Evolutionary conservation across 2,797 vertebrate species (phyloP), one percentile per base, ranked within the genome.

Genomic region (Clarias pachynema): DNA sequence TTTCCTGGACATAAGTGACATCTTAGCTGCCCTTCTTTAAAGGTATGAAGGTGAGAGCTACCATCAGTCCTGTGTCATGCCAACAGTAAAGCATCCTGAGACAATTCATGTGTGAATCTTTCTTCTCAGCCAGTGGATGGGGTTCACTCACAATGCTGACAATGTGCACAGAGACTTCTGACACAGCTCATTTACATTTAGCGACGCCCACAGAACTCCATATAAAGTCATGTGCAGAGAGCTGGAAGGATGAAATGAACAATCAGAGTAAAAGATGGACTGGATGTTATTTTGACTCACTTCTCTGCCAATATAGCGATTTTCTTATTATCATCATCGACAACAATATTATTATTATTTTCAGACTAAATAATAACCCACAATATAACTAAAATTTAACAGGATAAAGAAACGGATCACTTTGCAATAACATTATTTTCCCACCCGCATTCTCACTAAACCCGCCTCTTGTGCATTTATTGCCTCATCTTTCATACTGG

Each of bases 401-500:
- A 20, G 15, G 7, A 56, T 60, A 60, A 22, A 60, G 7, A 53
- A 73, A 26, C n/a, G 0, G 5, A 62, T 37, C 1, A 34, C 34
- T n/a, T 5, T 24, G 77, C 31, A 40, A 26, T n/a, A 37, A n/a
- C 14, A 44, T 1, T 20, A 79, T 22, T 37, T 37, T 63, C 57
- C 24, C 78, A 79, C 78, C 37, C 60, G 78, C 4, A 79, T 63
- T 63, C 37, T n/a, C 12, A 79, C 20, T 63, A 79, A 44, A 3
- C 37, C 59, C 77, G 77, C 77, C 77, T 63, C 14, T 3, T 79
- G 78, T 26, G 24, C 37, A 10, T 26, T 63, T 9, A 79, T 79
- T 65, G 60, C 37, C 37, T 26, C 15, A 20, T 26, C 7, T 18
- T 26, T 8, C 1, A 1, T 2, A 12, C 24, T 40, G 2, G 0